Conservation (phyloP, 2,888 invertebrate genomes). For the Rhopalosiphum nymphaeae region DNA sequence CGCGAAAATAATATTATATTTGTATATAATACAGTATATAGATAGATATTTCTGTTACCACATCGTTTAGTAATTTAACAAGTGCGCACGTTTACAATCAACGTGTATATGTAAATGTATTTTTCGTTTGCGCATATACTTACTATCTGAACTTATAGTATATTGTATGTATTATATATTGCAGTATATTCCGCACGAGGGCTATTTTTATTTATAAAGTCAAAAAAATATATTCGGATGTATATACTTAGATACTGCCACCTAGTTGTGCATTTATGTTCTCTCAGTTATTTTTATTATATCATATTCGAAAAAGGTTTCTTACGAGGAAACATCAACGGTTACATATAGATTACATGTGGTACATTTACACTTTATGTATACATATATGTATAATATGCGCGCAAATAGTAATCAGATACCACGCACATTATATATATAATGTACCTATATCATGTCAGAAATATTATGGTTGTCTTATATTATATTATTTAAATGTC, state of each 20-base stretch:
- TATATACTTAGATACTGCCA: slow-evolving; percentile 16
- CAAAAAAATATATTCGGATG: background rate
- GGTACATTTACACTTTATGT: background rate
- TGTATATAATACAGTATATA: background rate
- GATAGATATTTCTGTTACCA: background rate
- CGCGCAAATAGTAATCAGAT: slow-evolving; percentile 1
- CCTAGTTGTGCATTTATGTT: background rate
- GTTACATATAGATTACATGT: background rate
- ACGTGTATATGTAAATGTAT: background rate
- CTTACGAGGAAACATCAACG: slow-evolving; percentile 18
- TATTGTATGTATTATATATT: background rate
- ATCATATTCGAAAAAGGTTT: slow-evolving; percentile 36
- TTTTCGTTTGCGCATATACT: background rate
- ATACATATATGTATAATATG: background rate
- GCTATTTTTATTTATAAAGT: background rate
- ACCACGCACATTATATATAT: background rate
- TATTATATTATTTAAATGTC: slow-evolving; percentile 38
- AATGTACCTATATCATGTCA: slow-evolving; percentile 15
- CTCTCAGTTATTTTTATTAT: slow-evolving; percentile 15
- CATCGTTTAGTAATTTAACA: background rate
- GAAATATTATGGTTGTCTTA: slow-evolving; percentile 26
- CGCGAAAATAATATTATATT: background rate
- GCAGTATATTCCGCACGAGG: background rate
- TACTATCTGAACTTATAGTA: background rate
- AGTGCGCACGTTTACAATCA: background rate